Conservation (phyloP, 2,113 vertebrate genomes). For the Amazona guildingii region DNA sequence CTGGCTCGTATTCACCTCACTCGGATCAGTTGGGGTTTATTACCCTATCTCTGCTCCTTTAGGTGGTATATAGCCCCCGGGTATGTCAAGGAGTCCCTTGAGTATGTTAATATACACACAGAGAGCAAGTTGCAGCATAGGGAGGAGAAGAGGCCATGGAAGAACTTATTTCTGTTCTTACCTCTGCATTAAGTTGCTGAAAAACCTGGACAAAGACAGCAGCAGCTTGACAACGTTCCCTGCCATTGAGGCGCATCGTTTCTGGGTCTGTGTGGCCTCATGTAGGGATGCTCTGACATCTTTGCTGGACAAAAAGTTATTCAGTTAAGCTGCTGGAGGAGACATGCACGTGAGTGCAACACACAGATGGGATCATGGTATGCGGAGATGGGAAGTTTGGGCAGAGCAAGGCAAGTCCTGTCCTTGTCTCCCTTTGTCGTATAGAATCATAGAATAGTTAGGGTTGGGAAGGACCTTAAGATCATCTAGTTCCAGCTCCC, state of each 20-base stretch:
- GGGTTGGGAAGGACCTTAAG: neutral
- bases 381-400: neutral
- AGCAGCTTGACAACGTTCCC: neutral
- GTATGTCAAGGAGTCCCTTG: neutral
- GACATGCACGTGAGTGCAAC: fast-evolving
- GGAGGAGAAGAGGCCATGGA: neutral
- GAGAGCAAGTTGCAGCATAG: neutral
- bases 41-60: neutral
- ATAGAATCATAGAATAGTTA: neutral
- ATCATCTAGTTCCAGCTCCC: neutral
- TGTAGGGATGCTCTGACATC: neutral
- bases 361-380: fast-evolving
- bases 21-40: neutral
- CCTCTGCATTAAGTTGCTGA: neutral
- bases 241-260: fast-evolving
- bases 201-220: neutral
- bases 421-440: fast-evolving
- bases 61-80: neutral
- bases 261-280: neutral
- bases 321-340: neutral
- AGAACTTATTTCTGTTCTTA: neutral
- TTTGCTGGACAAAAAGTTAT: fast-evolving
- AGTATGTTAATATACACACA: neutral
- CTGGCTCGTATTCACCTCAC: neutral
- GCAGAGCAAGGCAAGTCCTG: neutral